Percentiles rank a stretch among this genome's conserved stretches.
These are phyloP conservation scores for Drosophila asahinai DNA, from an alignment of 1,140 invertebrate genomes.

Conservation along the genomic window DNA sequence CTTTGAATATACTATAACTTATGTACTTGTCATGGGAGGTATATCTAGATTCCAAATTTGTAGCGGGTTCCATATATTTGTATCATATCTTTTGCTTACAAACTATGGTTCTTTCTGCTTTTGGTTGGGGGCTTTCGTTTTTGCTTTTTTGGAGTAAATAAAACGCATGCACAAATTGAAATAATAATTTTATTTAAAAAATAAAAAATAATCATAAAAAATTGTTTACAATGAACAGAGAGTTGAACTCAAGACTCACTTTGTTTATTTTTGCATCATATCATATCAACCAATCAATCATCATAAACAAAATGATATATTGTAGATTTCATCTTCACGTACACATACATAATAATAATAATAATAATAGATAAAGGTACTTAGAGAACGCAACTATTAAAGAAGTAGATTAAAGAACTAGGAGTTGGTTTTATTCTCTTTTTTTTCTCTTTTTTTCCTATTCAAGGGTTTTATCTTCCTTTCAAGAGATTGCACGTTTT, in stretches of 20 bases:
- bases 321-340: constrained; percentile 59
- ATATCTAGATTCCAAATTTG: constrained; percentile 83
- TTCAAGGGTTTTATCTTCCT: constrained; percentile 50
- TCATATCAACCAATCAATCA: constrained; percentile 54
- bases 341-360: constrained; percentile 61
- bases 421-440: constrained; percentile 65
- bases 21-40: constrained; percentile 73
- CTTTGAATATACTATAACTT: constrained; percentile 74
- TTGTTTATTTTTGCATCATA: constrained; percentile 54
- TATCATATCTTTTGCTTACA: constrained; percentile 47
- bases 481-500: constrained; percentile 79
- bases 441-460: constrained; percentile 18
- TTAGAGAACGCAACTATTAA: constrained; percentile 80
- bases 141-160: constrained; percentile 37
- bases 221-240: constrained; percentile 83
- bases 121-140: neutral
- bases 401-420: constrained; percentile 74
- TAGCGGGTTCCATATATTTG: constrained; percentile 82
- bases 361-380: constrained; percentile 77
- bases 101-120: constrained; percentile 10
- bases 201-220: constrained; percentile 81
- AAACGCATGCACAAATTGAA: constrained; percentile 77
- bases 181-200: constrained; percentile 84
- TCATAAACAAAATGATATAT: constrained; percentile 65
- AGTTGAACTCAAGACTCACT: constrained; percentile 81